Conservation (phyloP, 2,113 vertebrate species). For the Phylloscopus trochiloides region DNA sequence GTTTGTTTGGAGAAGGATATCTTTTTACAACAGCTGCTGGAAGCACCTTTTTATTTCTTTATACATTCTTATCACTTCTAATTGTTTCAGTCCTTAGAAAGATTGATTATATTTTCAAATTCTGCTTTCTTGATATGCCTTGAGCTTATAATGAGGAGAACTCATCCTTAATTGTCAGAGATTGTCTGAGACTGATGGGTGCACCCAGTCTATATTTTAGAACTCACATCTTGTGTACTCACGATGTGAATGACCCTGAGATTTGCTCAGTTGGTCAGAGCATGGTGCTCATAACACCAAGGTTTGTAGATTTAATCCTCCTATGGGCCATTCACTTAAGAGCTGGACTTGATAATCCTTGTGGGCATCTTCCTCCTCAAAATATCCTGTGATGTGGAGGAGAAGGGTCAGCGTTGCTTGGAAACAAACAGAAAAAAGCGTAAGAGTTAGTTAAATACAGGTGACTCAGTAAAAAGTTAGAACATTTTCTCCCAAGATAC, state of each 20-base stretch:
- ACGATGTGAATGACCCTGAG: background rate
- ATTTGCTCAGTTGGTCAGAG: background rate
- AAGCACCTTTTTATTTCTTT: background rate
- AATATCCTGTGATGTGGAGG: background rate
- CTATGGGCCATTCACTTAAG: fast-evolving
- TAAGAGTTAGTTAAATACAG: background rate
- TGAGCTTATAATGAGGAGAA: background rate
- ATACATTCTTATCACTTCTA: background rate
- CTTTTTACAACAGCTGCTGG: background rate
- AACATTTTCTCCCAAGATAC: background rate
- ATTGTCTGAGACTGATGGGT: background rate
- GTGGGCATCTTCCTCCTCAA: background rate
- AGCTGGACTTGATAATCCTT: background rate
- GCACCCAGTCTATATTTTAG: background rate
- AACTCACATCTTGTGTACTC: background rate
- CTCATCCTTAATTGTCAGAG: background rate
- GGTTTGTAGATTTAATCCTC: background rate
- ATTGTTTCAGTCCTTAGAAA: background rate
- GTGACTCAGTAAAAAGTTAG: background rate
- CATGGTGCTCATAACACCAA: fast-evolving
- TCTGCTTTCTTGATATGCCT: background rate
- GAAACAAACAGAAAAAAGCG: background rate
- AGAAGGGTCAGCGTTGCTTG: background rate
- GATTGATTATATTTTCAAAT: background rate
- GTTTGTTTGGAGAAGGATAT: background rate